Evolutionary conservation across 2,888 invertebrate genomes (phyloP), one percentile per base, ranked within the genome.

Genomic region (Apamea anceps): DNA sequence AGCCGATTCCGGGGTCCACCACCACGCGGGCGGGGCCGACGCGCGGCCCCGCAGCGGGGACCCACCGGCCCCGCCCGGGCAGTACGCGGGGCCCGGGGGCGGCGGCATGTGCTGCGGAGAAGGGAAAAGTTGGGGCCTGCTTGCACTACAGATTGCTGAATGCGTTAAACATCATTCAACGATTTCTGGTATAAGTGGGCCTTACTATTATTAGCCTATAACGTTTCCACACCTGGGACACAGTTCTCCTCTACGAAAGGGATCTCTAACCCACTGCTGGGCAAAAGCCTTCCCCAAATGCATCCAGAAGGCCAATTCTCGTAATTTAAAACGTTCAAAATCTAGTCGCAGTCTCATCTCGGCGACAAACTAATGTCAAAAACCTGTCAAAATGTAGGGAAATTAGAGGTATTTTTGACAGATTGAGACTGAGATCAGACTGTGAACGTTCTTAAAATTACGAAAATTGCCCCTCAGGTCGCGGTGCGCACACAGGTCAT

Each of bases 21-120:
- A 95, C 94, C 94, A 94, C 66, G 95, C 93, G 7, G 96, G 96
- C 45, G 95, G 95, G 10, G 92, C 94, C 0, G 95, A 95, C 60
- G 94, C 94, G 57, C 95, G 95, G 18, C 91, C 79, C 3, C 95
- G 92, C 75, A 95, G 90, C 37, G 94, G 93, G 0, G 95, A 93
- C 32, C 91, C 93, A 51, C 88, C 90, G 18, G 57, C 15, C 67
- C 85, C 84, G 54, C 88, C 89, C 18, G 51, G 15, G 66, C 85
- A 84, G 80, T 88, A 91, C 51, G 82, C 45, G 42, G 51, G 32
- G 28, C 73, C 67, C 32, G 45, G 45, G 4, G 67, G 25, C 15
- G 28, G 72, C 3, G 48, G 28, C 84, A 81, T 15, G 32, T 54
- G 82, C 80, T 82, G 42, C 12, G 37, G 12, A 12, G 13, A 48